phyloP scores from a whole-genome alignment of 2,113 vertebrate species.

The Ailurus styani region DNA sequence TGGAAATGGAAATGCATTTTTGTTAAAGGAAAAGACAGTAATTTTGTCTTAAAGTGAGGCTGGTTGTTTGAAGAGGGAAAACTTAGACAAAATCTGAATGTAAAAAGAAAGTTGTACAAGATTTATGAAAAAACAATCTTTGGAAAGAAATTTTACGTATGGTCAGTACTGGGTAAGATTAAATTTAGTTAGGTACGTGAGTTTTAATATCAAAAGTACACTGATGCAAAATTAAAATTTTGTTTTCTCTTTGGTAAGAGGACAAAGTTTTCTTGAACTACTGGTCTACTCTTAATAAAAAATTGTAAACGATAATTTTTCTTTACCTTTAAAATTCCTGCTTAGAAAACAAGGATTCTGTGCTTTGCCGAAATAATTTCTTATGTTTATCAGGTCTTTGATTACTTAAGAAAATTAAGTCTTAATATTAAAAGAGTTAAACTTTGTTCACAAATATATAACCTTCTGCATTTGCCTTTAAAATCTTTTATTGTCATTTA shows the following conservation, averaged over 20 bases:
- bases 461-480: neutral
- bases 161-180: neutral
- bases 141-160: neutral
- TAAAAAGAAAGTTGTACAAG: neutral
- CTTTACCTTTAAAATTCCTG: neutral
- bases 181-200: neutral
- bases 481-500: neutral
- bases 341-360: neutral
- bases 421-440: neutral
- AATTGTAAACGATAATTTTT: neutral
- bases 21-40: neutral
- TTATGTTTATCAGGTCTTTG: neutral
- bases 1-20: neutral
- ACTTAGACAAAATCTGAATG: neutral
- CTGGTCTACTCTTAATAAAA: neutral
- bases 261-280: neutral
- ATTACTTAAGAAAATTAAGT: neutral
- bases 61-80: neutral
- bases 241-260: neutral
- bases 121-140: neutral
- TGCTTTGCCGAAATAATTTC: neutral
- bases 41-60: neutral
- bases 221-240: neutral
- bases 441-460: neutral
- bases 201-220: neutral